phyloP scores from a whole-genome alignment of 2,888 invertebrate species.

The Troides helena region DNA sequence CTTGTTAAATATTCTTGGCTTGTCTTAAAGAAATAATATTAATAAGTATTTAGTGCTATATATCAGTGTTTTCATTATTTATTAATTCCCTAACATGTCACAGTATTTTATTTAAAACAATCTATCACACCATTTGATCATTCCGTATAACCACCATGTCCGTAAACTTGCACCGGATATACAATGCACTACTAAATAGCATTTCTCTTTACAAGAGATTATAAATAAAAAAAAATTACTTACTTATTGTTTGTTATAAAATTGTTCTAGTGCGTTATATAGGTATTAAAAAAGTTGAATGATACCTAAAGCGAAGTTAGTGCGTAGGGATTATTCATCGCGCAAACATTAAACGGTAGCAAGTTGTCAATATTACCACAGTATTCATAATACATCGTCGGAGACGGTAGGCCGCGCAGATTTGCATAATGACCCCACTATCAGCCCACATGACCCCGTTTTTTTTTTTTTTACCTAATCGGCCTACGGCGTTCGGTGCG shows the following conservation, averaged over 20 bases:
- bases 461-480: constrained; percentile 53
- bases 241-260: background rate
- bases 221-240: background rate
- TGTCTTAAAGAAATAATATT: too few species aligned
- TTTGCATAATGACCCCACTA: constrained; percentile 69
- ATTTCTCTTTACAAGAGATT: too few species aligned
- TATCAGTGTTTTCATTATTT: too few species aligned
- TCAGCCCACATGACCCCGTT: constrained; percentile 63
- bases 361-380: constrained; percentile 36
- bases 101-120: too few species aligned
- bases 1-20: too few species aligned
- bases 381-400: constrained; percentile 43
- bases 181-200: too few species aligned
- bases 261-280: background rate
- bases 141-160: too few species aligned
- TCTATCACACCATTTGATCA: too few species aligned
- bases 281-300: constrained; percentile 14
- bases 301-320: constrained; percentile 6
- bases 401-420: constrained; percentile 51
- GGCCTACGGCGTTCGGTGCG: constrained; percentile 30
- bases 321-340: constrained; percentile 14
- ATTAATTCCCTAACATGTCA: too few species aligned
- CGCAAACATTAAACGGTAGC: constrained; percentile 26
- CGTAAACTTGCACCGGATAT: too few species aligned
- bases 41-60: too few species aligned